Evolutionary conservation across 2,888 invertebrate species (phyloP).

Genomic region (Papilio gigon): DNA sequence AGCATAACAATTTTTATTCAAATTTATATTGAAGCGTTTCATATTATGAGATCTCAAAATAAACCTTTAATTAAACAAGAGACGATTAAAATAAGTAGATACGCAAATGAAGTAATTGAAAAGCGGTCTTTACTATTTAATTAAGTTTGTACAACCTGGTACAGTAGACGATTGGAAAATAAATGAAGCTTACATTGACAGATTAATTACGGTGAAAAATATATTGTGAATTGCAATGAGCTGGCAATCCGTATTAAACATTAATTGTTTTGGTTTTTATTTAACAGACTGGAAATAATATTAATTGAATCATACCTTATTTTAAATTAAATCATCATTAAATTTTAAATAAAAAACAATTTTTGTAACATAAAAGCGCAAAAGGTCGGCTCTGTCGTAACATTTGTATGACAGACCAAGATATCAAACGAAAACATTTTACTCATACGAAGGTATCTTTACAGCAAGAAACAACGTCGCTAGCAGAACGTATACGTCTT

Average conservation of each 20-base stretch:
- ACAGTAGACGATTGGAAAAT: neutral
- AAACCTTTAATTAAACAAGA: neutral
- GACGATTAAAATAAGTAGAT: slow-evolving; percentile 1
- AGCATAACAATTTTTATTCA: too few species aligned
- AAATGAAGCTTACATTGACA: slow-evolving; percentile 18
- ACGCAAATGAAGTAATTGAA: neutral
- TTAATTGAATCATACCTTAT: neutral
- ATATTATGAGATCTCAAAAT: neutral
- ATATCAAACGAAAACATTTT: neutral
- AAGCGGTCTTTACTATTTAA: neutral
- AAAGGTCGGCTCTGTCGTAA: too few species aligned
- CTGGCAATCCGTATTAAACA: neutral
- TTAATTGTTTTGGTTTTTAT: neutral
- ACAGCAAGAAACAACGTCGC: slow-evolving; percentile 86
- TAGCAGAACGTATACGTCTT: slow-evolving; percentile 92
- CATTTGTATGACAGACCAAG: neutral
- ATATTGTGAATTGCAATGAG: neutral
- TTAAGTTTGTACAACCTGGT: slow-evolving; percentile 8
- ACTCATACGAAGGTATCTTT: slow-evolving; percentile 18
- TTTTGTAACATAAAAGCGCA: too few species aligned
- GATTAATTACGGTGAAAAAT: slow-evolving; percentile 16
- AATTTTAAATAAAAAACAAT: too few species aligned
- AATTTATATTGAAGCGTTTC: too few species aligned
- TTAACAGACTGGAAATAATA: neutral
- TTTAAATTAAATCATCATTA: too few species aligned